A percentile compares a stretch with the other conserved stretches of the same genome.
phyloP scores from a whole-genome alignment of 2,113 vertebrate genomes.

The Mionectes macconnelli region DNA sequence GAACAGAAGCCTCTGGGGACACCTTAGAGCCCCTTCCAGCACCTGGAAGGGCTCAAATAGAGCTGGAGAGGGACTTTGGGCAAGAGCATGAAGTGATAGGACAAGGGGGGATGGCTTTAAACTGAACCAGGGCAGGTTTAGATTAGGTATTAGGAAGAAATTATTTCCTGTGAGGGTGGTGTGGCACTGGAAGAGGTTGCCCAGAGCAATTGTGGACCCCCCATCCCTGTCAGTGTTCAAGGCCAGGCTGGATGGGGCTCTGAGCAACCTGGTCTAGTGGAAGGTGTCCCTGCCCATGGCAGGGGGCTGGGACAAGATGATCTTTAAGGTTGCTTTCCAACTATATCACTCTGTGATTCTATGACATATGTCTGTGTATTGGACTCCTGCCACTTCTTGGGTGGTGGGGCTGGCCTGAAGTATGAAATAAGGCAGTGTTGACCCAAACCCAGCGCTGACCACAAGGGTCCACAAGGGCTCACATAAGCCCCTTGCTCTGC shows the following conservation, averaged over 20 bases:
- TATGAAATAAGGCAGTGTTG: neutral
- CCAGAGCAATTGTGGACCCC: neutral
- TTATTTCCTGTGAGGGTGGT: neutral
- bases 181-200: neutral
- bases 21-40: neutral
- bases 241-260: neutral
- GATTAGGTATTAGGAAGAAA: neutral
- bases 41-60: neutral
- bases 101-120: neutral
- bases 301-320: neutral
- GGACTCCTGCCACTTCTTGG: neutral
- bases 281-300: neutral
- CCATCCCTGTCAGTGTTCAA: neutral
- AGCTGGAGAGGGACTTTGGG: neutral
- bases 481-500: neutral
- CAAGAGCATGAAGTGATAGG: neutral
- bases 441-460: neutral
- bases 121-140: neutral
- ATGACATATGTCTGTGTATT: neutral
- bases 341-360: neutral
- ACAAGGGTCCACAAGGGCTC: neutral
- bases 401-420: neutral
- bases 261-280: accelerated
- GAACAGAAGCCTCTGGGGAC: neutral
- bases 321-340: neutral